A percentile compares a stretch with the other conserved stretches of the same genome.
Evolutionary conservation across 2,888 invertebrate species (phyloP).

Genomic region (Ditylenchus weischeri): DNA sequence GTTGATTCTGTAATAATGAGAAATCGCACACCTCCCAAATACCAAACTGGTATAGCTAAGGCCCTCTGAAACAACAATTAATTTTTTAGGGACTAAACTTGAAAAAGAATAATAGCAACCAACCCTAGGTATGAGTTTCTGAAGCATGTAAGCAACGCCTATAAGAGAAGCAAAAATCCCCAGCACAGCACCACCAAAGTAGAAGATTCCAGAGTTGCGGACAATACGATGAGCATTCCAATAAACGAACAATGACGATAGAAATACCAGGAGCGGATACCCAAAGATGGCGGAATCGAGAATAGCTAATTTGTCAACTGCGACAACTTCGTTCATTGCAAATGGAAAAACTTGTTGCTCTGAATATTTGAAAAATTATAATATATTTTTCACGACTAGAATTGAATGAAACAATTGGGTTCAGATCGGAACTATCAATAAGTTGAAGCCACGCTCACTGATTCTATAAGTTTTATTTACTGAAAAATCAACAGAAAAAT

Average conservation of each 20-base stretch:
- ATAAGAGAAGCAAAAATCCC: constrained; percentile 25
- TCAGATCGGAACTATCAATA: too few species aligned
- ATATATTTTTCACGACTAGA: too few species aligned
- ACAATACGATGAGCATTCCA: constrained; percentile 19
- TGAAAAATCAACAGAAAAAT: too few species aligned
- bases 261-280: background rate
- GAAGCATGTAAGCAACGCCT: constrained; percentile 19
- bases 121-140: constrained; percentile 15
- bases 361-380: background rate
- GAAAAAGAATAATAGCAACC: constrained; percentile 6
- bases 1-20: background rate
- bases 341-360: background rate
- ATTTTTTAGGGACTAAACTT: background rate
- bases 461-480: too few species aligned
- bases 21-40: too few species aligned
- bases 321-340: background rate
- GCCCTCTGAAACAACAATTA: constrained; percentile 7
- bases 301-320: too few species aligned
- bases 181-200: constrained; percentile 15
- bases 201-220: constrained; percentile 20
- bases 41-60: constrained; percentile 11
- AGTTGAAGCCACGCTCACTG: too few species aligned
- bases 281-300: too few species aligned
- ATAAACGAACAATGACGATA: constrained; percentile 15
- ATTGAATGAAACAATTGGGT: too few species aligned